Evolutionary conservation across 2,888 invertebrate genomes (phyloP).

Genomic region (Rhingia campestris): DNA sequence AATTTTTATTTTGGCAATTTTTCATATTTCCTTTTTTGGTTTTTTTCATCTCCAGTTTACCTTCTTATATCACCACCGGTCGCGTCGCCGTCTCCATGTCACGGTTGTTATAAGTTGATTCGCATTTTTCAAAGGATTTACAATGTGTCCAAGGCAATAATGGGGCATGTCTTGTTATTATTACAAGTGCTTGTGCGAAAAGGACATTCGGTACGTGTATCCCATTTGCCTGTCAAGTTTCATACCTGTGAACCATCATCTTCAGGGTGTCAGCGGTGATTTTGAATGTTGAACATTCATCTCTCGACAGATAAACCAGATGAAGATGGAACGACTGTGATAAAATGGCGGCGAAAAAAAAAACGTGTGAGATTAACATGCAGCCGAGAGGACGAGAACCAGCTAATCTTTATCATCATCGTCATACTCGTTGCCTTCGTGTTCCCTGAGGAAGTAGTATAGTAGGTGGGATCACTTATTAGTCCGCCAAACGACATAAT

Average conservation of each 20-base stretch:
- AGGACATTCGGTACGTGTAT: constrained; percentile 67
- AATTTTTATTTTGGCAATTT: constrained; percentile 71
- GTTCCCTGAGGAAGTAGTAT: neutral
- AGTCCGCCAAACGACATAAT: constrained; percentile 73
- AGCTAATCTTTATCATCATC: constrained; percentile 64
- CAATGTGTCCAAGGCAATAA: constrained; percentile 73
- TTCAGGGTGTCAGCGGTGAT: constrained; percentile 64
- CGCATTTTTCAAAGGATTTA: constrained; percentile 73
- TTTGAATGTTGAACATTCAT: constrained; percentile 72
- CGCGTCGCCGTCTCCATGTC: neutral
- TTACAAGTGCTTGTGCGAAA: constrained; percentile 68
- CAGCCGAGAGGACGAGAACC: constrained; percentile 42
- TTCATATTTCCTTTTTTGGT: constrained; percentile 60
- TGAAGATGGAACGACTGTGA: constrained; percentile 69
- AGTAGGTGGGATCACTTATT: constrained; percentile 67
- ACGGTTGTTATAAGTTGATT: constrained; percentile 68
- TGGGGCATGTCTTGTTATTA: constrained; percentile 71
- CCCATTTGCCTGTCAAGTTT: constrained; percentile 44
- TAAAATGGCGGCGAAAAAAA: constrained; percentile 50
- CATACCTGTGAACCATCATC: constrained; percentile 29
- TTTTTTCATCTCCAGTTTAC: neutral
- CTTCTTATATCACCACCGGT: neutral
- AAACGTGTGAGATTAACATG: constrained; percentile 68
- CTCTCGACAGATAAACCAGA: constrained; percentile 68
- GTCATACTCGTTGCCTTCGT: neutral